Evolutionary conservation across 1,140 invertebrate genomes (phyloP).

Genomic region (Laodelphax striatellus): DNA sequence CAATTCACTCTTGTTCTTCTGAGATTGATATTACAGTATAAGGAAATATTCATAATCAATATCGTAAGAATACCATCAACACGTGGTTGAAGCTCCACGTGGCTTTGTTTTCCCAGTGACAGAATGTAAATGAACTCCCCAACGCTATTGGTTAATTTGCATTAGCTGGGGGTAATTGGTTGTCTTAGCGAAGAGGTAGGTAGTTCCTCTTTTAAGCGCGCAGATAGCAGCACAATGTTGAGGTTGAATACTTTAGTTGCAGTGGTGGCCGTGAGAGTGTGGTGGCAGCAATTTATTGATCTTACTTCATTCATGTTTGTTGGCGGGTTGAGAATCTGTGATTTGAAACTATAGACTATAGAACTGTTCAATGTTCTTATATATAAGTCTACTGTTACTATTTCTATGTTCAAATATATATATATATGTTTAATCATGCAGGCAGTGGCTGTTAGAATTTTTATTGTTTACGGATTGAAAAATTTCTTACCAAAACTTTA

Average conservation of each 20-base stretch:
- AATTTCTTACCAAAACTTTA: too few species aligned
- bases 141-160: conserved; percentile 15
- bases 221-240: conserved; percentile 4
- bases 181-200: not conserved
- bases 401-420: too few species aligned
- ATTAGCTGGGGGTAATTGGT: conserved; percentile 14
- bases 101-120: not conserved
- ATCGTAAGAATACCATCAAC: not conserved
- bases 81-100: not conserved
- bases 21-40: too few species aligned
- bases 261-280: not conserved
- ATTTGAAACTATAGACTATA: not conserved
- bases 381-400: too few species aligned
- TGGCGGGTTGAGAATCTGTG: not conserved
- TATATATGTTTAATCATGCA: too few species aligned
- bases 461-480: too few species aligned
- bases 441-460: too few species aligned
- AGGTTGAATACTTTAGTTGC: not conserved
- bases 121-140: not conserved
- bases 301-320: not conserved
- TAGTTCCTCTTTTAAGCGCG: not conserved
- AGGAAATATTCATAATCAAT: too few species aligned
- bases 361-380: too few species aligned
- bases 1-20: too few species aligned
- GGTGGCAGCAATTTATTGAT: not conserved